Percentiles rank a stretch among this genome's conserved stretches.
These are phyloP conservation scores for Sitta carolinensis DNA, from an alignment of 2,797 vertebrate genomes.

Conservation along the genomic window DNA sequence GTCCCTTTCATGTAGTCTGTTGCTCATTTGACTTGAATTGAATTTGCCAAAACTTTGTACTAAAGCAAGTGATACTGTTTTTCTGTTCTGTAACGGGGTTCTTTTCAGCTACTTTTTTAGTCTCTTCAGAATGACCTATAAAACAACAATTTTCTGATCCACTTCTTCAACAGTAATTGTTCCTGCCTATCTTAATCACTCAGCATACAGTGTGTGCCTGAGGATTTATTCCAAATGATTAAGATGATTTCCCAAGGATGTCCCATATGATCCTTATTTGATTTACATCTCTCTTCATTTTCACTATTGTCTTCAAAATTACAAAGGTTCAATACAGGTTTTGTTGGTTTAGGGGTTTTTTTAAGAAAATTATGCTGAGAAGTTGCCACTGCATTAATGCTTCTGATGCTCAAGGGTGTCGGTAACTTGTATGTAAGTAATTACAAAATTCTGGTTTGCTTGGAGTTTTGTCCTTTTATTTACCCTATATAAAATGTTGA, in stretches of 20 bases:
- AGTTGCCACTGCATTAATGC: not conserved
- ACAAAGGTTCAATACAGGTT: not conserved
- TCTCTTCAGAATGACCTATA: not conserved
- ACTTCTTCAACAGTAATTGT: not conserved
- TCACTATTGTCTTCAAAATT: not conserved
- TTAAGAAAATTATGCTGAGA: not conserved
- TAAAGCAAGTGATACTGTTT: not conserved
- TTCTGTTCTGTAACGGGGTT: not conserved
- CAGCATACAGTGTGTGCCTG: not conserved
- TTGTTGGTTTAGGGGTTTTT: not conserved
- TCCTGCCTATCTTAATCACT: not conserved
- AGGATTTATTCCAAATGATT: not conserved
- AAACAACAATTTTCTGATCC: not conserved
- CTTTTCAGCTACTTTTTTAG: not conserved
- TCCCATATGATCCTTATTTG: not conserved
- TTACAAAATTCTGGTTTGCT: not conserved
- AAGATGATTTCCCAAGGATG: not conserved
- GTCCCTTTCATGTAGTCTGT: not conserved
- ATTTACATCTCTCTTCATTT: constrained; percentile 15
- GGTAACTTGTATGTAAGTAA: not conserved
- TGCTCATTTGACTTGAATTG: not conserved
- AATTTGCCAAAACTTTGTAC: not conserved
- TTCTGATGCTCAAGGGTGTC: not conserved
- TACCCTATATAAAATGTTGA: not conserved
- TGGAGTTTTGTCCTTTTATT: not conserved